Conservation (phyloP, 2,113 vertebrate genomes). For the Pachypanchax playfairii region DNA sequence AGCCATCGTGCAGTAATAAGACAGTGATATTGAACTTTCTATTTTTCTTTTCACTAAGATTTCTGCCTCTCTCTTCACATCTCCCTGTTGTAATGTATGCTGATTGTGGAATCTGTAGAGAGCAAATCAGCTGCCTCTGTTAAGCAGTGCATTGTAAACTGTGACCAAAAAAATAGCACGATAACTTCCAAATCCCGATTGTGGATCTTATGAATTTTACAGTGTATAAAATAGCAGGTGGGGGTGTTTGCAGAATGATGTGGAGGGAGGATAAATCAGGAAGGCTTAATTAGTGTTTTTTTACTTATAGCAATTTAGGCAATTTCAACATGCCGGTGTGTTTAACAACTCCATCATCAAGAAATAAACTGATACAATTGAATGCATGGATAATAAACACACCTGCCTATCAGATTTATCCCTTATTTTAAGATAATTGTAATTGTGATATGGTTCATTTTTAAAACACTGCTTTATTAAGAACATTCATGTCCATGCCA, state of each 20-base stretch:
- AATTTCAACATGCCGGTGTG: conserved; percentile 17
- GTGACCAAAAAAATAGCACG: conserved; percentile 19
- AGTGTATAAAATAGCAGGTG: conserved; percentile 15
- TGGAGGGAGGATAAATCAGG: conserved; percentile 19
- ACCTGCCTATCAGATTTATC: not conserved
- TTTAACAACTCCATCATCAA: conserved; percentile 6
- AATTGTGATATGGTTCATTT: not conserved
- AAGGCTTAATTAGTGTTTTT: conserved; percentile 36
- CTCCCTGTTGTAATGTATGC: conserved; percentile 55
- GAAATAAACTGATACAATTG: not conserved
- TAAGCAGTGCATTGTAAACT: conserved; percentile 46
- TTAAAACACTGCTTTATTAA: conserved; percentile 7
- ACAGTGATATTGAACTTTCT: not conserved
- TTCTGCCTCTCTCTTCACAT: conserved; percentile 6
- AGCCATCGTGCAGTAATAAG: conserved; percentile 13
- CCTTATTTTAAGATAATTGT: not conserved
- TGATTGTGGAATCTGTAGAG: conserved; percentile 52
- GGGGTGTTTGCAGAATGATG: conserved; percentile 13
- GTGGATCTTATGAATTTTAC: conserved; percentile 12
- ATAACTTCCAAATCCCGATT: conserved; percentile 27
- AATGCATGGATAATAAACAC: conserved; percentile 10
- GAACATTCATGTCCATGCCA: not conserved
- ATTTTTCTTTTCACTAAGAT: not conserved
- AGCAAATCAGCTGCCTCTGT: conserved; percentile 53
- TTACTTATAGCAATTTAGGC: conserved; percentile 38